phyloP scores from a whole-genome alignment of 2,797 vertebrate genomes.

The Acanthis flammea region DNA sequence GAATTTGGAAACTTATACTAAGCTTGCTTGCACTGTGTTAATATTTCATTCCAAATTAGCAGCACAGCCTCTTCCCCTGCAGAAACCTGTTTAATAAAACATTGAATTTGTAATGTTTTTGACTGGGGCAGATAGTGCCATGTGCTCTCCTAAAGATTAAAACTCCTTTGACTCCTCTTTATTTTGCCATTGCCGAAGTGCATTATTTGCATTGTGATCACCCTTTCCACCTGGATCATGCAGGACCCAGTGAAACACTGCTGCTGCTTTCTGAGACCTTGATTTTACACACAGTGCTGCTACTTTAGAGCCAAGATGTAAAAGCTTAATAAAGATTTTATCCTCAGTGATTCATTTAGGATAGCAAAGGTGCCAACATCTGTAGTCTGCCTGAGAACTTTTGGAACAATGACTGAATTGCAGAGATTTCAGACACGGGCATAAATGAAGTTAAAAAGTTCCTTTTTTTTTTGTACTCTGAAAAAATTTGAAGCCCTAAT shows the following conservation, averaged over 20 bases:
- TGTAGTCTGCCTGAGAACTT: conserved; percentile 25
- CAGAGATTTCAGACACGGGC: not conserved
- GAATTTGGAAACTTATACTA: not conserved
- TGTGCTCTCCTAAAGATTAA: not conserved
- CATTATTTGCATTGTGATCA: not conserved
- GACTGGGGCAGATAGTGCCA: not conserved
- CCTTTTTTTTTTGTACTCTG: not conserved
- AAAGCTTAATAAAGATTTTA: conserved; percentile 22
- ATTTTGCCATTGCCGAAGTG: not conserved
- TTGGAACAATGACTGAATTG: not conserved
- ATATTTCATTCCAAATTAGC: conserved; percentile 20
- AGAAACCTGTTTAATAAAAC: conserved; percentile 47
- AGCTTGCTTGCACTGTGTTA: not conserved
- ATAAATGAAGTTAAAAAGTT: not conserved
- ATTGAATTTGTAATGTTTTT: conserved; percentile 32
- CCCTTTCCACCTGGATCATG: not conserved
- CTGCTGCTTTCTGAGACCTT: not conserved
- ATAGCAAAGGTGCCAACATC: not conserved
- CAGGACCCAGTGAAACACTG: not conserved
- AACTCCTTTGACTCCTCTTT: not conserved
- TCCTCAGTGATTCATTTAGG: not conserved
- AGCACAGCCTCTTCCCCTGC: not conserved
- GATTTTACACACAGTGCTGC: not conserved
- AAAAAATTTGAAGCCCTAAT: not conserved
- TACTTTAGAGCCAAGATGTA: not conserved